A percentile compares a stretch with the other conserved stretches of the same genome.
Conservation (phyloP, 2,113 vertebrate genomes). For the Coturnix japonica region DNA sequence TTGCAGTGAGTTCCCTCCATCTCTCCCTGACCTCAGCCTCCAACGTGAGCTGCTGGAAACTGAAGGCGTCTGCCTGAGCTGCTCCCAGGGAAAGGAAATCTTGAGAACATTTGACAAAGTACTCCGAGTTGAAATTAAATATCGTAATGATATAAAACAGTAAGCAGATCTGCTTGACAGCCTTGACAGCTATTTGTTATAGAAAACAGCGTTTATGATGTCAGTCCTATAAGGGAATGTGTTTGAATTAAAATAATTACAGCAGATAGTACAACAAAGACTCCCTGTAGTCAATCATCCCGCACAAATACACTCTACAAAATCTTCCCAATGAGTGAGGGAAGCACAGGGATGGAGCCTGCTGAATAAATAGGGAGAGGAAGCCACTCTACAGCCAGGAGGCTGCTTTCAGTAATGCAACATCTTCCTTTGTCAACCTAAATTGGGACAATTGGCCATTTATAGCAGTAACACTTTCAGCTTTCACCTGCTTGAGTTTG, state of each 20-base stretch:
- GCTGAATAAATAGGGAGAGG: constrained; percentile 11
- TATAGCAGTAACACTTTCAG: rapidly evolving
- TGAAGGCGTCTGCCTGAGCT: constrained; percentile 10
- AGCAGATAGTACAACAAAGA: constrained; percentile 78
- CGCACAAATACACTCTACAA: constrained; percentile 50
- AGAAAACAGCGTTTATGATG: constrained; percentile 80
- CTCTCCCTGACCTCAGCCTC: constrained; percentile 8
- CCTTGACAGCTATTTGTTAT: constrained; percentile 79
- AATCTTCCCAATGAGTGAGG: constrained; percentile 45
- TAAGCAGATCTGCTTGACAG: constrained; percentile 79
- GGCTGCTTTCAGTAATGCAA: background rate
- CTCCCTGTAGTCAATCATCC: constrained; percentile 73
- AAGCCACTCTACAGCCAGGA: background rate
- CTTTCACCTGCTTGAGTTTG: background rate
- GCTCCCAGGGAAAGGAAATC: constrained; percentile 49
- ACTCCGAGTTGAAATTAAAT: constrained; percentile 75
- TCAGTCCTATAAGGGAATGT: constrained; percentile 76
- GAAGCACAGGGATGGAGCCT: background rate
- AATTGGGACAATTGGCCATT: background rate
- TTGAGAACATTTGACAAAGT: constrained; percentile 64
- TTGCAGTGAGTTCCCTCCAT: background rate
- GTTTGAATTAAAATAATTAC: constrained; percentile 80
- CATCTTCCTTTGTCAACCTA: background rate
- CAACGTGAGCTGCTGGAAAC: constrained; percentile 23
- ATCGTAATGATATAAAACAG: constrained; percentile 79